Evolutionary conservation across 2,888 invertebrate species (phyloP), one percentile per base, ranked within the genome.

Genomic region (Drosophila nr. medialis): DNA sequence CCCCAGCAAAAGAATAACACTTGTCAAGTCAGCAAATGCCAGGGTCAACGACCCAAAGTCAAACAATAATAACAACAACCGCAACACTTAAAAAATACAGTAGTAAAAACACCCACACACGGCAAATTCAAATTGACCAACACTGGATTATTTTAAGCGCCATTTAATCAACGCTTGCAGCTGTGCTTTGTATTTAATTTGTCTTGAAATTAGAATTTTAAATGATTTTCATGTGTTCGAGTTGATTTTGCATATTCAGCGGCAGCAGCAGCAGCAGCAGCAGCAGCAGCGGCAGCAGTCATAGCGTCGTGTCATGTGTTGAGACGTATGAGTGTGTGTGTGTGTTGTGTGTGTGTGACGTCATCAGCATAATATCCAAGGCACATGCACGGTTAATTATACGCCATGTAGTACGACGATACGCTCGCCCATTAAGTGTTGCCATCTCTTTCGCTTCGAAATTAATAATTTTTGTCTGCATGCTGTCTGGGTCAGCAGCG

Each of bases 191-290:
- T 81, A 84, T 85, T 89, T 75, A 82, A 90, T 83, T 86, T 90
- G 90, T 80, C 89, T 86, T 83, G 78, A 78, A 86, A 90, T 86
- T 86, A 90, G 86, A 86, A 86, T 89, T 86, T 86, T 88, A 90
- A 90, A 86, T 86, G 83, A 74, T 68, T 72, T 75, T 42, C 72
- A 71, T 64, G 45, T 56, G 51, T 60, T 27, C 60, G 53, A 45
- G 68, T 63, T 40, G 62, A 65, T 76, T 81, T 86, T 86, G 86
- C 90, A 86, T 90, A 87, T 90, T 75, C 83, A 77, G 63, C 27
- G 34, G 34, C 34, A 34, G 34, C 34, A 24, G 24, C 24, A 24
- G 24, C 24, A 24, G 11, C 32, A 13, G 11, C 32, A 32, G 11
- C 32, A 0, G 11, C 32, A 34, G 4, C 32, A 11, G 11, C 11